Conservation (phyloP, 92 coral and sea anemone species). For the Chrysogorgia sp. region DNA sequence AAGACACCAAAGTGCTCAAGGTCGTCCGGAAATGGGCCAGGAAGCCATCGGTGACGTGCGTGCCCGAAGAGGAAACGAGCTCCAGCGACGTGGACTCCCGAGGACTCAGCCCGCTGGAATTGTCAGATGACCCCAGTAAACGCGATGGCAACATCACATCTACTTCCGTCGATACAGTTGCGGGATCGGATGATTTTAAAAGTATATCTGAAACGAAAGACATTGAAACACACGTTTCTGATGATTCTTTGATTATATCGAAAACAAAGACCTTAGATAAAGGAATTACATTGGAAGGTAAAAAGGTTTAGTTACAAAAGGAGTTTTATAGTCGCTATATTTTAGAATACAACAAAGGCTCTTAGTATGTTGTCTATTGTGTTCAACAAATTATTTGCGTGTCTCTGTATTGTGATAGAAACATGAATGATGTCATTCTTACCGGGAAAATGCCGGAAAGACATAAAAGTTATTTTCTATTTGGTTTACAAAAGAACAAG, state of each 20-base stretch:
- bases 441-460: no score
- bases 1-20: conserved; percentile 86
- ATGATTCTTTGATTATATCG: neutral
- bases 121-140: neutral
- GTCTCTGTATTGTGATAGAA: no score
- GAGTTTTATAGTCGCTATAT: no score
- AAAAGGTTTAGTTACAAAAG: no score
- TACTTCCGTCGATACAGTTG: conserved; percentile 12
- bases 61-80: conserved; percentile 58
- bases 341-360: no score
- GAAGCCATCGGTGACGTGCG: conserved; percentile 54
- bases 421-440: no score
- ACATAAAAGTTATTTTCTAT: no score
- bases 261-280: neutral
- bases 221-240: neutral
- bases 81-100: conserved; percentile 38
- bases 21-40: conserved; percentile 89
- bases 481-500: no score
- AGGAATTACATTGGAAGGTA: no score
- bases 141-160: conserved; percentile 14
- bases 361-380: no score
- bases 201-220: neutral
- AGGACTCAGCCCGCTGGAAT: conserved; percentile 38
- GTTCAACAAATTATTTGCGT: no score
- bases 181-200: neutral